A percentile compares a stretch with the other conserved stretches of the same genome.
phyloP scores from a whole-genome alignment of 2,797 vertebrate species.

The Spinibarbus caldwelli region DNA sequence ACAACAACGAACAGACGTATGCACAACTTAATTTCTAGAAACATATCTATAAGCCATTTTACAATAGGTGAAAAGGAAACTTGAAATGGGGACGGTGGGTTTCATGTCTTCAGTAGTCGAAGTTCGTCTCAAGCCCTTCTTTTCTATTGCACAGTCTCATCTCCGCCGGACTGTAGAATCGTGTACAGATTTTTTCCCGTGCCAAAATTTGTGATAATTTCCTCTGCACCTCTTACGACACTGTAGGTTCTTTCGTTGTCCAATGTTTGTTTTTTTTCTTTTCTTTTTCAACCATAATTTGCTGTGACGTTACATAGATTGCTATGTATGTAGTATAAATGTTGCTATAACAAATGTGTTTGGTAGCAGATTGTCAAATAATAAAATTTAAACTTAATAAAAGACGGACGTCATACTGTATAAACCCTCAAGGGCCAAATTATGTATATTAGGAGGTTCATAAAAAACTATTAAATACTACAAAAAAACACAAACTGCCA shows the following conservation, averaged over 20 bases:
- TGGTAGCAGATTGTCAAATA: conserved; percentile 99
- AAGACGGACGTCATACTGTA: conserved; percentile 86
- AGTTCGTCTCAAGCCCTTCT: conserved; percentile 79
- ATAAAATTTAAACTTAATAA: conserved; percentile 90
- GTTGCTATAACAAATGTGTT: conserved; percentile 99
- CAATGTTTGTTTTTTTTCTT: conserved; percentile 61
- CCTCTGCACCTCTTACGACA: conserved; percentile 86
- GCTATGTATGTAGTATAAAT: conserved; percentile 99
- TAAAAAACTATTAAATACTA: conserved; percentile 91
- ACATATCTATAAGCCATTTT: conserved; percentile 86
- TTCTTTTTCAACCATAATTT: conserved; percentile 94
- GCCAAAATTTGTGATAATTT: conserved; percentile 98
- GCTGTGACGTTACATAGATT: conserved; percentile 99
- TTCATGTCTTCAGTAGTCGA: conserved; percentile 78
- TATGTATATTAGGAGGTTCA: conserved; percentile 99
- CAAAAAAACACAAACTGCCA: conserved; percentile 98
- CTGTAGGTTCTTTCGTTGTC: conserved; percentile 79
- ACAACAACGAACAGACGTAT: conserved; percentile 78
- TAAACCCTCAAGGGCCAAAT: conserved; percentile 97
- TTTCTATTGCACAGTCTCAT: conserved; percentile 88
- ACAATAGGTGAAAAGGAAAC: conserved; percentile 79
- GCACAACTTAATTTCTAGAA: conserved; percentile 88
- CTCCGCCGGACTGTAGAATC: conserved; percentile 92
- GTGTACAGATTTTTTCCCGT: conserved; percentile 93
- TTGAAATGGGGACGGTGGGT: conserved; percentile 80